Base-by-base conservation (phyloP, 2,113 vertebrate species). In the Falco punctatus region DNA sequence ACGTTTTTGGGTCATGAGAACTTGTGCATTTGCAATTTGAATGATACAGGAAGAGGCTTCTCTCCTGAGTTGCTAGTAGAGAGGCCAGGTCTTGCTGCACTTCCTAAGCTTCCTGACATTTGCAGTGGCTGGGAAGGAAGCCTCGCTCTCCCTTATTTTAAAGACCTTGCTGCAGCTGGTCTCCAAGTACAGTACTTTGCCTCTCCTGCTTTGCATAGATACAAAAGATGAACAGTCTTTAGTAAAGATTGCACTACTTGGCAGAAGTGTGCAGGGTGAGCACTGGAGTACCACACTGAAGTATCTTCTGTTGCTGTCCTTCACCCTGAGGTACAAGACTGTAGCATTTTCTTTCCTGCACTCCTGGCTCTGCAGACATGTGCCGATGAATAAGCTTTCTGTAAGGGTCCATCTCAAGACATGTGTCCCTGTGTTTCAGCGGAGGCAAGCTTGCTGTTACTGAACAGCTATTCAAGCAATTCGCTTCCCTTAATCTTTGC, bases 11-110 rank as follows among this genome's bases (percentile, higher is more conserved):
- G 33, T 70, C 54, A 49, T 52, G 51, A 72, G 33, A 18, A n/a
- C 16, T 66, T 0, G 0, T 3, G 6, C 3, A 1, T 84, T 91
- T 84, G 52, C 61, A 59, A 2, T 66, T 65, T 81, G 40, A 30
- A 30, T 0, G 0, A 5, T 42, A 13, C 1, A 27, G 48, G 26
- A 92, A 69, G 48, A 11, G 55, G 20, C 10, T 32, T 67, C 14
- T 78, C 15, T 55, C 15, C 24, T 30, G 40, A 79, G 57, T 23
- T 59, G 18, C 32, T 32, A 13, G 23, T 23, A 33, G 64, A 48
- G 51, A 52, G 13, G 26, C 11, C 27, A 51, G 57, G 52, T 75
- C 32, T 79, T 78, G n/a, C 6, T 32, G 59, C 17, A 11, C 16
- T 62, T 69, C 17, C n/a, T n/a, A 5, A 33, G 15, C 35, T 65